Evolutionary conservation across 2,113 vertebrate genomes (phyloP), one percentile per base, ranked within the genome.

Genomic region (Nansenia antarctica): DNA sequence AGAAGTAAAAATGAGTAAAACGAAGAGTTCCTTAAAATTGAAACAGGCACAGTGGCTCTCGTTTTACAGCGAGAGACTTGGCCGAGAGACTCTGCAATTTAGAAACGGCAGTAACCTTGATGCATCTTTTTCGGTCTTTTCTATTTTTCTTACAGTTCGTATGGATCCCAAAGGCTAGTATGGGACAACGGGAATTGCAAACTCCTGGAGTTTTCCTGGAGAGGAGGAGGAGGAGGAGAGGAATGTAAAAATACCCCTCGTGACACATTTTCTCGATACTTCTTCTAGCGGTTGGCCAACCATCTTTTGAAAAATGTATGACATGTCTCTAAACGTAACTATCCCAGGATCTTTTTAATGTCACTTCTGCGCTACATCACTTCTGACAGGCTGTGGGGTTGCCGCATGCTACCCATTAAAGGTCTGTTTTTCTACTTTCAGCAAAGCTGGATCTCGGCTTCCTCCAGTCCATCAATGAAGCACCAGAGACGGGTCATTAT

Each of bases 241-340:
- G 42, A 89, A 89, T n/a, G 87, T 78, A 88, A 83, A 90, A 80
- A 89, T 81, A 68, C 83, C 74, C 74, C 58, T 57, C 58, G 67
- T 78, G 84, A 82, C 74, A 79, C 72, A 65, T 80, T 83, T 78
- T 79, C 74, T 65, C n/a, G 37, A 76, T 78, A 83, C 74, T 81
- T 87, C 47, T 69, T 64, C 59, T 64, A 72, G 64, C 35, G 37
- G 76, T n/a, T n/a, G n/a, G n/a, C n/a, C 79, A 84, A 78, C 70
- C 37, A 29, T 5, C 30, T 54, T 1, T 87, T 91, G 42, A 86
- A 87, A 86, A 62, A 86, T 91, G 87, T 22, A 91, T 90, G 78
- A 62, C 39, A 18, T 27, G 63, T 67, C 59, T 85, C 81, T 79
- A 85, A 89, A 85, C 82, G 86, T 85, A 89, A 73, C 82, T 81